phyloP scores from a whole-genome alignment of 1,140 invertebrate species.

The Zophobas atratus region DNA sequence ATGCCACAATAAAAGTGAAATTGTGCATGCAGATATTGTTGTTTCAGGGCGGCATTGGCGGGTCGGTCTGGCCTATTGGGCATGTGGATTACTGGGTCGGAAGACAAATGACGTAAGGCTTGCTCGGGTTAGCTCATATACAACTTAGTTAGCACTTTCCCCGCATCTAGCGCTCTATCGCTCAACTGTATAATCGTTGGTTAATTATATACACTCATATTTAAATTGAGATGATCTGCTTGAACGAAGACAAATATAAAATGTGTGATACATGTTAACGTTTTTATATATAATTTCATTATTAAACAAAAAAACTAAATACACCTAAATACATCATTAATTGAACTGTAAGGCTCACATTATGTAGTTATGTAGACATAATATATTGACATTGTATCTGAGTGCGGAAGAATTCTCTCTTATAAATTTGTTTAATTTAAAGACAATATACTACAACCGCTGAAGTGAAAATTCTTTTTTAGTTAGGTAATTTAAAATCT shows the following conservation, averaged over 20 bases:
- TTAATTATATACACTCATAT: constrained; percentile 67
- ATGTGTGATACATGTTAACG: background rate
- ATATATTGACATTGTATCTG: no score
- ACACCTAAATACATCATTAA: no score
- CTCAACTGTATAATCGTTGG: constrained; percentile 65
- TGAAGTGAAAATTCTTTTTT: no score
- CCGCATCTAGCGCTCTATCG: constrained; percentile 58
- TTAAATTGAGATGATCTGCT: constrained; percentile 60
- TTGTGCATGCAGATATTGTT: constrained; percentile 54
- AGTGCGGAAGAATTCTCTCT: no score
- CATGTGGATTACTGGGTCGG: constrained; percentile 64
- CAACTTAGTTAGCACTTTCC: constrained; percentile 63
- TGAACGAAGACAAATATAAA: constrained; percentile 60
- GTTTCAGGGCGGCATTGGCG: constrained; percentile 54
- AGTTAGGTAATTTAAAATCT: no score
- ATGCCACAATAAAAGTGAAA: constrained; percentile 59
- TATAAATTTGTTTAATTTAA: no score
- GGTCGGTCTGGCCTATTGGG: constrained; percentile 49
- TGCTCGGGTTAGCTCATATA: constrained; percentile 52
- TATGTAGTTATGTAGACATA: no score
- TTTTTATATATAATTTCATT: no score
- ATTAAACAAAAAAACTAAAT: no score
- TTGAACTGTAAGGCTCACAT: no score
- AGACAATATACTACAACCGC: no score
- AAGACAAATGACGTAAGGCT: constrained; percentile 58